Evolutionary conservation across 2,888 invertebrate genomes (phyloP), one percentile per base, ranked within the genome.

Genomic region (Myopa tessellatipennis): DNA sequence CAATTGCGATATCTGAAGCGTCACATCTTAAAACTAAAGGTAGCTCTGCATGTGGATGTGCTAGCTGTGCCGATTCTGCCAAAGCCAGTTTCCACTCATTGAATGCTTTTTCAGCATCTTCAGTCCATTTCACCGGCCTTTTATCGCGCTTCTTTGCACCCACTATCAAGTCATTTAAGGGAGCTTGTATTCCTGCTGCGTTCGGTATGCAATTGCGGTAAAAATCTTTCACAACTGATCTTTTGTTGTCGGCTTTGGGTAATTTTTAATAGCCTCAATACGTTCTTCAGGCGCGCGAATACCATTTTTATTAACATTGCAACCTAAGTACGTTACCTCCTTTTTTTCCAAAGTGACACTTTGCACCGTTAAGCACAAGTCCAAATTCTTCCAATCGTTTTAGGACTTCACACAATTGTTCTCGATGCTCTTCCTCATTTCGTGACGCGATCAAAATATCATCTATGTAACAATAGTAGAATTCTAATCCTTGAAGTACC

Each of bases 401-500:
- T 1, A 70, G 26, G 26, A 70, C 70, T 26, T 16, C 18, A 16
- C 10, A 18, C 26, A 73, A n/a, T n/a, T 76, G 76, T 67, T 76
- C 4, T 14, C 45, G 55, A 74, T 77, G 77, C 45, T 73, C 52
- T 1, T 16, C 26, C 36, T 76, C 76, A n/a, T 60, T 69, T 68
- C 12, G 60, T 45, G 55, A 67, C 5, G 69, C 78, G 12, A 79
- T 75, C 16, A 74, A 45, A 36, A 77, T 79, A 68, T 78, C 76
- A 34, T 78, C 78, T 3, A 85, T 60, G 45, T 45, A 85, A 7
- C 75, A 75, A 55, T 80, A 81, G 18, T 74, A 78, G 76, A 85
- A 81, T 26, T 81, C 82, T 3, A 83, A 61, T 7, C 77, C 83
- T 40, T 80, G 60, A 4, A 83, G 58, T 0, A 84, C 79, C 4